Evolutionary conservation across 2,113 vertebrate genomes (phyloP).

Genomic region (Zapornia atra): DNA sequence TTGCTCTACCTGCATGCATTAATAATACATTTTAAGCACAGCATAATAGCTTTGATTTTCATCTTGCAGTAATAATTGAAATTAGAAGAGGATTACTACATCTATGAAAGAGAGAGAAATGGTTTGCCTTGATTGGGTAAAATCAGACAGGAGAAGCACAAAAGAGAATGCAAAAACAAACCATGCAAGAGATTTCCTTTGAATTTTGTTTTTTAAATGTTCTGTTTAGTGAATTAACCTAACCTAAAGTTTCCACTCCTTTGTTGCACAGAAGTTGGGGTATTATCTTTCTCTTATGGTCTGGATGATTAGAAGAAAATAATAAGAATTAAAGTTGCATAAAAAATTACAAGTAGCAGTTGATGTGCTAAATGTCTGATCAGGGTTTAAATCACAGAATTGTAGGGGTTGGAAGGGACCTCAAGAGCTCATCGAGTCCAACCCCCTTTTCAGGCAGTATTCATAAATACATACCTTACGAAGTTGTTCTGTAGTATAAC

Average conservation of each 20-base stretch:
- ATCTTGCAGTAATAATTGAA: not conserved
- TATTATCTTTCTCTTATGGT: not conserved
- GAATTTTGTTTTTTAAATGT: not conserved
- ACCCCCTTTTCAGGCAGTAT: not conserved
- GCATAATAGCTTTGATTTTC: conserved; percentile 21
- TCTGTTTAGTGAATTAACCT: not conserved
- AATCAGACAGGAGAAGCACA: not conserved
- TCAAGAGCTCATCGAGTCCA: too few relatives aligned
- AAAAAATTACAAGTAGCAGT: not conserved
- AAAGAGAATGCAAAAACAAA: not conserved
- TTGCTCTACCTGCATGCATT: not conserved
- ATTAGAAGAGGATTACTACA: not conserved
- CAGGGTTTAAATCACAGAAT: not conserved
- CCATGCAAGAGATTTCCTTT: not conserved
- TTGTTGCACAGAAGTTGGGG: not conserved
- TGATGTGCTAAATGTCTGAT: not conserved
- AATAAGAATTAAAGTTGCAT: not conserved
- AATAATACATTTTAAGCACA: conserved; percentile 31
- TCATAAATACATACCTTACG: not conserved
- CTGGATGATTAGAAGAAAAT: not conserved
- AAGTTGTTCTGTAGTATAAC: not conserved
- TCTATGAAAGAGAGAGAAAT: not conserved
- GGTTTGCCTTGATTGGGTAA: not conserved
- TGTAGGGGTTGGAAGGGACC: too few relatives aligned
- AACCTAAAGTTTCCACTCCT: not conserved